phyloP scores from a whole-genome alignment of 1,140 invertebrate genomes.

The Achroia grisella region DNA sequence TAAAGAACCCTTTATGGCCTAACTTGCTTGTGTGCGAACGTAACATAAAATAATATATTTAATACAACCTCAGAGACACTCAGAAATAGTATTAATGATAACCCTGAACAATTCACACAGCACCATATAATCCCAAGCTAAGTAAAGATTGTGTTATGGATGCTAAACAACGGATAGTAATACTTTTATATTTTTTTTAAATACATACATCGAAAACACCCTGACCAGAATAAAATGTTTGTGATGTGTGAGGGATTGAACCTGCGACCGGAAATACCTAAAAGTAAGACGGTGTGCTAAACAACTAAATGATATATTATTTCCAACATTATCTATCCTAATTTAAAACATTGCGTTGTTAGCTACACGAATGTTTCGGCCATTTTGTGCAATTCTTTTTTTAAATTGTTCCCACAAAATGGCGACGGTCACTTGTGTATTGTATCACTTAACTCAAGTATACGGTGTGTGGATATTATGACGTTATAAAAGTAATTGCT shows the following conservation, averaged over 20 bases:
- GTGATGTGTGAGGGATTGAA: too few species aligned
- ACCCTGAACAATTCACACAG: too few species aligned
- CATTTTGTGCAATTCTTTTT: slow-evolving; percentile 52
- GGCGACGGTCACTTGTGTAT: slow-evolving; percentile 33
- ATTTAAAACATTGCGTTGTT: slow-evolving; percentile 28
- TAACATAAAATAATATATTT: slow-evolving; percentile 27
- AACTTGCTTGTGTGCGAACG: slow-evolving; percentile 30
- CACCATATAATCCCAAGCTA: too few species aligned
- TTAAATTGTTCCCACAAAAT: slow-evolving; percentile 57
- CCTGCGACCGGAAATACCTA: too few species aligned
- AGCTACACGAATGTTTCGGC: slow-evolving; percentile 42
- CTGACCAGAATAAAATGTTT: too few species aligned
- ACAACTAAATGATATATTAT: too few species aligned
- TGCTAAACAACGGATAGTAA: too few species aligned
- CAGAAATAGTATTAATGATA: neutral
- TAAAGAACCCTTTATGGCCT: slow-evolving; percentile 43
- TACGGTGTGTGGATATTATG: slow-evolving; percentile 31
- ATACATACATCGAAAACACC: too few species aligned
- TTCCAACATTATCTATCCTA: slow-evolving; percentile 24
- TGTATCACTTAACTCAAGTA: slow-evolving; percentile 18
- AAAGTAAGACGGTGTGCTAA: too few species aligned
- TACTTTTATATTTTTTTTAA: too few species aligned
- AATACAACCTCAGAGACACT: slow-evolving; percentile 13
- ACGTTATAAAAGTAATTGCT: slow-evolving; percentile 46
- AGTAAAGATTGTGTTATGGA: too few species aligned